Conservation (phyloP, 2,888 invertebrate species). For the Eudasyphora cyanicolor region DNA sequence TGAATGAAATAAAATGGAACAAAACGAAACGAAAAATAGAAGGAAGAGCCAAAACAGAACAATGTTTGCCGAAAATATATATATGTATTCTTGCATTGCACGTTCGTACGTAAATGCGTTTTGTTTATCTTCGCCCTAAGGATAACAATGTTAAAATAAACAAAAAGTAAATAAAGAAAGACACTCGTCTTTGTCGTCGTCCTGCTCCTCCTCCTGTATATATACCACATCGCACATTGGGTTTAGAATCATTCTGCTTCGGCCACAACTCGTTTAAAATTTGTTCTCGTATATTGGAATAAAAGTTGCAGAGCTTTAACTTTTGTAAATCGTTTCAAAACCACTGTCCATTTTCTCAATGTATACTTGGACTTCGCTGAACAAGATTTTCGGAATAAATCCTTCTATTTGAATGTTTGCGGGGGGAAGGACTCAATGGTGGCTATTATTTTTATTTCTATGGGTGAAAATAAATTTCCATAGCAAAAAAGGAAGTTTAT, state of each 20-base stretch:
- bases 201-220: neutral
- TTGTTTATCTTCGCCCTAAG: slow-evolving; percentile 57
- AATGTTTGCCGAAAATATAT: slow-evolving; percentile 5
- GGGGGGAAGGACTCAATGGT: neutral
- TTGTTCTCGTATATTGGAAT: too few relatives aligned
- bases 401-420: too few relatives aligned
- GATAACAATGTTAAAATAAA: slow-evolving; percentile 40
- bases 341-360: neutral
- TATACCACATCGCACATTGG: too few relatives aligned
- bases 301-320: too few relatives aligned
- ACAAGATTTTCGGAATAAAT: too few relatives aligned
- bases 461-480: too few relatives aligned
- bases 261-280: too few relatives aligned
- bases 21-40: too few relatives aligned
- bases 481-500: neutral
- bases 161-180: slow-evolving; percentile 16
- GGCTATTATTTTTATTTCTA: neutral
- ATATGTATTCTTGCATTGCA: slow-evolving; percentile 47
- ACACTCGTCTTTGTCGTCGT: neutral
- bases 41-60: neutral
- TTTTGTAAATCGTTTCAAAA: too few relatives aligned
- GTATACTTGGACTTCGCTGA: neutral
- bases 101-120: slow-evolving; percentile 52
- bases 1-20: neutral
- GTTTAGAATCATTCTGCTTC: too few relatives aligned